A percentile compares a stretch with the other conserved stretches of the same genome.
phyloP scores from a whole-genome alignment of 2,113 vertebrate genomes.

The Rynchops niger region DNA sequence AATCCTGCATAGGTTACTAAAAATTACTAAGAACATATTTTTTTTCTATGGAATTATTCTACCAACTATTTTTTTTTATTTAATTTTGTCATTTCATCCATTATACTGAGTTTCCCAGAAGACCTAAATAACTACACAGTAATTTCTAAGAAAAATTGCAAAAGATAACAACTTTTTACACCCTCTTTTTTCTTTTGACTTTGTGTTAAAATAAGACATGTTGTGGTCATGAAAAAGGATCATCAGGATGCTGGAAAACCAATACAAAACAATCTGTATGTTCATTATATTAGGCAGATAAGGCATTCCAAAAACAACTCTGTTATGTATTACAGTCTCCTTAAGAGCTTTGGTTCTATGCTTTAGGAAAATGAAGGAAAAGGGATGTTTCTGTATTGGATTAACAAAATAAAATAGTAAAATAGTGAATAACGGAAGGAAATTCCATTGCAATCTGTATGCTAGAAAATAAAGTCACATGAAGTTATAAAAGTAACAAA shows the following conservation, averaged over 20 bases:
- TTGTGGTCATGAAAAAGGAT: background rate
- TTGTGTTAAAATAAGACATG: background rate
- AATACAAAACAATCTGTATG: background rate
- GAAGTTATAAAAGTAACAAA: background rate
- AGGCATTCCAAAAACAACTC: background rate
- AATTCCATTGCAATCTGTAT: background rate
- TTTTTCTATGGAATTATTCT: background rate
- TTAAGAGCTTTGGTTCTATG: background rate
- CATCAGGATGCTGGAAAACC: background rate
- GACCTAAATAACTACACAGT: background rate
- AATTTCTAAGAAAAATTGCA: background rate
- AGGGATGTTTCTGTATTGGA: background rate
- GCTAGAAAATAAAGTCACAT: background rate
- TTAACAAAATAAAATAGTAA: background rate
- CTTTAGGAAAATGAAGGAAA: background rate
- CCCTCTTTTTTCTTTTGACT: background rate
- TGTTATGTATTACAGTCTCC: background rate
- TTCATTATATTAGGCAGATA: background rate
- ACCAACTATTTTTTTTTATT: background rate
- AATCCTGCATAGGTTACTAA: constrained; percentile 25
- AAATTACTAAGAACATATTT: background rate
- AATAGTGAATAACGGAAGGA: background rate
- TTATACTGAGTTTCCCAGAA: background rate
- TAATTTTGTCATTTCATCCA: background rate
- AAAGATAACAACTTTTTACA: background rate